Percentiles rank a stretch among this genome's conserved stretches.
Conservation (phyloP, 2,797 vertebrate species). For the Sitta carolinensis region DNA sequence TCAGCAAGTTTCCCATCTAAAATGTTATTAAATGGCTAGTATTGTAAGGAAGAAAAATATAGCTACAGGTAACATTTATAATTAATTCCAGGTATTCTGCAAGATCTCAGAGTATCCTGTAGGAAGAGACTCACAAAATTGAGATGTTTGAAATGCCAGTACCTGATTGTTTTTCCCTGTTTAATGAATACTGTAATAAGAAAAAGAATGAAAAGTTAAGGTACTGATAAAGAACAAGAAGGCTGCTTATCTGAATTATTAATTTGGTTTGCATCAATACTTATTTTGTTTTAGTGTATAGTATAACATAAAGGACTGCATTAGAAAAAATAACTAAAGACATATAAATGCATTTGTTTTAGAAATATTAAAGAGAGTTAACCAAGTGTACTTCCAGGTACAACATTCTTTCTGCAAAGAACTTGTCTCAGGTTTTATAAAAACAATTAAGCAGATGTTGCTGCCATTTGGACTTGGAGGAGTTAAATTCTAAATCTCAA, state of each 20-base stretch:
- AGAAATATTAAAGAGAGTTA: neutral
- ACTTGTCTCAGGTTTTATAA: neutral
- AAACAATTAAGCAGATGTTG: neutral
- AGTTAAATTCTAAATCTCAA: neutral
- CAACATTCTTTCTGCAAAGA: neutral
- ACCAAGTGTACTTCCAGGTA: neutral
- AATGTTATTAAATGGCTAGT: neutral
- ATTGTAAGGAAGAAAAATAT: neutral
- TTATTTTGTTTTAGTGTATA: neutral
- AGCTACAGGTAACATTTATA: neutral
- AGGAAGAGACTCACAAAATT: neutral
- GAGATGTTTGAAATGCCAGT: neutral
- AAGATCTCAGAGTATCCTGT: accelerated
- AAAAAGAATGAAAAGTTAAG: neutral
- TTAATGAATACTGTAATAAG: neutral
- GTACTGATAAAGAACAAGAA: neutral
- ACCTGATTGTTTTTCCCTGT: neutral
- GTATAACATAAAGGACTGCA: neutral
- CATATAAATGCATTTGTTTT: neutral
- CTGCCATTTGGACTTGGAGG: neutral
- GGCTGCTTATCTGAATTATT: neutral
- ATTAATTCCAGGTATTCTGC: neutral
- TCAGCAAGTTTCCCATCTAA: neutral
- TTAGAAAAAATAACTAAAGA: neutral
- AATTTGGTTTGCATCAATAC: neutral